Evolutionary conservation across 2,113 vertebrate genomes (phyloP), one percentile per base, ranked within the genome.

Genomic region (Scytalopus superciliaris): DNA sequence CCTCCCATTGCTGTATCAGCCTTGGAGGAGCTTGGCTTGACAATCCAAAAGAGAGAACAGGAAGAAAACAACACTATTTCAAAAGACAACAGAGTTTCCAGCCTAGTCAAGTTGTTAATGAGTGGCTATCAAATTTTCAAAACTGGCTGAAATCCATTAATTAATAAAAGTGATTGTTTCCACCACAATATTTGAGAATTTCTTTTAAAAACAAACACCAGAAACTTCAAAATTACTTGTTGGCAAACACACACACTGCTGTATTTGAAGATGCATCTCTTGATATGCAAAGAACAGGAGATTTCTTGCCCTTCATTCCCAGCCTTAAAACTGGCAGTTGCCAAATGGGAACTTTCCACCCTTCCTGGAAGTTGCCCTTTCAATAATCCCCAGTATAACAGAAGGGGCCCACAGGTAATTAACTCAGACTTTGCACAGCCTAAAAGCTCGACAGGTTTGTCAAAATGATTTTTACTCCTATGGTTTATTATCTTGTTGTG

Each of bases 401-500:
- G 40, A 84, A 94, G 68, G 85, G 77, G 87, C 95, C 84, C 93
- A 87, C 83, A 88, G 95, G 94, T 93, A 96, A 95, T 97, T 97
- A 96, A 47, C 91, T 94, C 69, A 62, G 89, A 94, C 84, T 94
- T 39, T 25, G 56, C 80, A 79, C 62, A 96, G 72, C 77, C 87
- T 79, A n/a, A 53, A 90, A 93, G 39, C 90, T n/a, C 69, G 90
- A 94, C 92, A 96, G 90, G 90, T 96, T 96, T 97, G 97, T 98
- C 97, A 97, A 93, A 93, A 95, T 95, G 57, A 97, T 93, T 98
- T 97, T 97, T 95, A 90, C 88, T 97, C 96, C 94, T 96, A 94
- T 68, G 55, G 93, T 96, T 97, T 97, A 98, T 97, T 94, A 95
- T 93, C 95, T 97, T 94, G 78, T 97, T 97, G 97, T 96, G 90